Evolutionary conservation across 2,797 vertebrate genomes (phyloP).

Genomic region (Triplophysa yarkandensis): DNA sequence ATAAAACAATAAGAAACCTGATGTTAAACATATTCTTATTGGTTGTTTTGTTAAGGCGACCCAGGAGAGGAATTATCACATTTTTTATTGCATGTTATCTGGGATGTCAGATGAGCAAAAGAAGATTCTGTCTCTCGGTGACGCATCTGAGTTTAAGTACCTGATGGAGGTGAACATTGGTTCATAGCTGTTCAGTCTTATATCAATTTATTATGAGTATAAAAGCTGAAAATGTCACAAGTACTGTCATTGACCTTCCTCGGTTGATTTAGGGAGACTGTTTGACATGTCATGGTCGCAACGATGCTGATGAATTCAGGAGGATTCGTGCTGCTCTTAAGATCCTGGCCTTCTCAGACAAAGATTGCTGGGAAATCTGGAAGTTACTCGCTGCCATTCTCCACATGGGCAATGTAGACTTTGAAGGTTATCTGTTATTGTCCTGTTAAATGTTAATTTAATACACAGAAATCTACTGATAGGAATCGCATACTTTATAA

Average conservation of each 20-base stretch:
- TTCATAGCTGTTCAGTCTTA: not conserved
- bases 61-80: conserved; percentile 92
- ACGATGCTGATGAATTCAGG: conserved; percentile 81
- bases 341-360: conserved; percentile 86
- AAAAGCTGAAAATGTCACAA: not conserved
- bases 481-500: too few species aligned
- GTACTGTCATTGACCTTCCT: not conserved
- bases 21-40: not conserved
- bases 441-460: not conserved
- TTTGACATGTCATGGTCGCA: conserved; percentile 74
- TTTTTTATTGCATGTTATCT: conserved; percentile 92
- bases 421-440: conserved; percentile 76
- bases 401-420: conserved; percentile 89
- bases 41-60: conserved; percentile 71
- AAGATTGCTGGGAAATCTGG: conserved; percentile 83
- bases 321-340: conserved; percentile 84
- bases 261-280: conserved; percentile 78
- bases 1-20: not conserved
- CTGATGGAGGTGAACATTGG: conserved; percentile 79
- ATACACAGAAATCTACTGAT: too few species aligned
- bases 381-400: conserved; percentile 89
- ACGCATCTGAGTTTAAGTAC: conserved; percentile 84
- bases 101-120: conserved; percentile 84
- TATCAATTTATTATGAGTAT: not conserved
- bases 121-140: conserved; percentile 77